phyloP scores from a whole-genome alignment of 2,113 vertebrate species.

The Apeltes quadracus region DNA sequence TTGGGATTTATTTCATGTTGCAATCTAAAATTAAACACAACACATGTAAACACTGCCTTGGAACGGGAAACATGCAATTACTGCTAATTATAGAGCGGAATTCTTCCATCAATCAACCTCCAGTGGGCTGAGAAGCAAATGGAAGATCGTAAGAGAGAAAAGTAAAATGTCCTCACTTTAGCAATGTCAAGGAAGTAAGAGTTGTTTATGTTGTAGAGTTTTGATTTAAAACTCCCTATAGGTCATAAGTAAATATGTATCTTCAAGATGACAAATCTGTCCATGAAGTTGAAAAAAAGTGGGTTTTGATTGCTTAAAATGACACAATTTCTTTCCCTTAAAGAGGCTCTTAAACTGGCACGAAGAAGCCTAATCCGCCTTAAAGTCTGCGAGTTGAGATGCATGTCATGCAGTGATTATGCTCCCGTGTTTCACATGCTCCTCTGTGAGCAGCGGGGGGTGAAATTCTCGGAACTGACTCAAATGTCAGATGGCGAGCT shows the following conservation, averaged over 20 bases:
- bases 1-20: conserved; percentile 64
- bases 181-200: conserved; percentile 39
- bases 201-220: conserved; percentile 27
- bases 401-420: conserved; percentile 59
- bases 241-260: conserved; percentile 70
- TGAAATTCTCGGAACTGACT: conserved; percentile 27
- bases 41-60: conserved; percentile 72
- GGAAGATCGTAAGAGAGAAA: conserved; percentile 24
- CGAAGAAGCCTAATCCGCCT: conserved; percentile 48
- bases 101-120: conserved; percentile 61
- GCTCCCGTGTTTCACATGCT: conserved; percentile 45
- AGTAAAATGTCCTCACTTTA: conserved; percentile 28
- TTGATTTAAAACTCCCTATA: conserved; percentile 55
- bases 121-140: conserved; percentile 40
- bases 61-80: conserved; percentile 75
- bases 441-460: conserved; percentile 16
- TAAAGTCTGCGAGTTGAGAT: conserved; percentile 54
- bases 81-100: conserved; percentile 65
- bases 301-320: conserved; percentile 50
- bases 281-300: conserved; percentile 37
- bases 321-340: conserved; percentile 39
- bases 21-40: conserved; percentile 76
- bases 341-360: conserved; percentile 65
- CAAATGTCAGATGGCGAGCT: conserved; percentile 19
- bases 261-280: conserved; percentile 60